Percentiles rank a stretch among this genome's conserved stretches.
These are phyloP conservation scores for Nesoenas mayeri DNA, from an alignment of 2,113 vertebrate species.

Conservation along the genomic window DNA sequence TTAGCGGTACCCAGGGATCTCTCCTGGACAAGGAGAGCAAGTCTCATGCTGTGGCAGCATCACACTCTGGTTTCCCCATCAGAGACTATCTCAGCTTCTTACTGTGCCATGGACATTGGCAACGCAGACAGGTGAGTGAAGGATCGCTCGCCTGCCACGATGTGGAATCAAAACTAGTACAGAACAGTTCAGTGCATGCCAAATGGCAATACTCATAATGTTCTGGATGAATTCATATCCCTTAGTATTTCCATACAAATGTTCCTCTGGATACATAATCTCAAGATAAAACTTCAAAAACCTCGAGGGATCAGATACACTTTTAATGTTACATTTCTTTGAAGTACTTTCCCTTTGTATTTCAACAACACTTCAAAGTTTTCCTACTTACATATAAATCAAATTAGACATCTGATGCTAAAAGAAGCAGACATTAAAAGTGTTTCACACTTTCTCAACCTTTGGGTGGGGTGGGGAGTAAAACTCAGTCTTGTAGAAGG, in stretches of 20 bases:
- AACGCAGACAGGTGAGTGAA: background rate
- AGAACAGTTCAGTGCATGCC: background rate
- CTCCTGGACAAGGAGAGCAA: background rate
- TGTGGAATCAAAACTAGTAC: background rate
- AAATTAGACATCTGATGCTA: background rate
- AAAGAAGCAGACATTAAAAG: background rate
- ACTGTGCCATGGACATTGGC: background rate
- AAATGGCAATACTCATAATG: background rate
- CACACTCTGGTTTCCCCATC: background rate
- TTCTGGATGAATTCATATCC: background rate
- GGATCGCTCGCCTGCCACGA: rapidly evolving
- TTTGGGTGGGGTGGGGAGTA: background rate
- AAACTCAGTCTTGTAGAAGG: background rate
- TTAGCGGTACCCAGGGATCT: background rate
- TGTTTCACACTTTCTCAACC: background rate
- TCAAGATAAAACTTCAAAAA: slow-evolving; percentile 42
- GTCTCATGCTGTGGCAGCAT: background rate
- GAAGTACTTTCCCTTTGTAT: slow-evolving; percentile 26
- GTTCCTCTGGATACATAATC: background rate
- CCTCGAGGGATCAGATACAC: background rate
- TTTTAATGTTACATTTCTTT: slow-evolving; percentile 22
- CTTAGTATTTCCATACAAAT: slow-evolving; percentile 11
- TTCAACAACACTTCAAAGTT: slow-evolving; percentile 12
- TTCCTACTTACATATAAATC: slow-evolving; percentile 1
- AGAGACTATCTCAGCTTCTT: background rate